Base-by-base conservation (phyloP, 2,113 vertebrate genomes). In the Pelmatolapia mariae region DNA sequence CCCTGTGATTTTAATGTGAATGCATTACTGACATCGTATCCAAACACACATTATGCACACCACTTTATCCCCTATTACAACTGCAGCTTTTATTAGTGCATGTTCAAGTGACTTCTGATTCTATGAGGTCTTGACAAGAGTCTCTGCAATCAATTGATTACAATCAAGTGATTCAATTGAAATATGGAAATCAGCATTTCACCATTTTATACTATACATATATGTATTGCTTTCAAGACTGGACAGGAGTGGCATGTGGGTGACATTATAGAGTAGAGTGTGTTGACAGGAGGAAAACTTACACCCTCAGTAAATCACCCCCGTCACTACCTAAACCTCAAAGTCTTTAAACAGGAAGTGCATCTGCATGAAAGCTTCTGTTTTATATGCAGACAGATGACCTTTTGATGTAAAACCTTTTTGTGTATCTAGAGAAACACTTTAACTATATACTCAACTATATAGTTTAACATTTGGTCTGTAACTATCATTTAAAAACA, bases 1-100 rank as follows among this genome's bases (percentile, higher is more conserved):
- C 3, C 29, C 18, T 19, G 10, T 63, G 59, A 63, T 66, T 38
- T 66, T 66, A 36, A n/a, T 66, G 33, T 0, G 0, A 66, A 36
- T 66, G 61, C 6, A 66, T 66, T 66, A 66, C 15, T 61, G 57
- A 31, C 61, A 66, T n/a, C 59, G n/a, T 36, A 66, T 8, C 2
- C 18, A 38, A 66, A 12, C 33, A 13, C 61, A 38, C 10, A 36
- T 36, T 6, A 19, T 66, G 83, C 89, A 66, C 18, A n/a, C 10
- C 4, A 38, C 66, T 22, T 71, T 22, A 71, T 43, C 66, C 12
- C n/a, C 11, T 0, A 82, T 76, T 2, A 24, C 36, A 43, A 8
- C 36, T 43, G 36, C 19, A 40, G 7, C n/a, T 68, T 2, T 36
- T 3, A 47, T 89, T 88, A 33, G 2, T n/a, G 18, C 87, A 85